These are phyloP conservation scores for Callaeas wilsoni DNA, from an alignment of 2,113 vertebrate species.

Conservation along the genomic window DNA sequence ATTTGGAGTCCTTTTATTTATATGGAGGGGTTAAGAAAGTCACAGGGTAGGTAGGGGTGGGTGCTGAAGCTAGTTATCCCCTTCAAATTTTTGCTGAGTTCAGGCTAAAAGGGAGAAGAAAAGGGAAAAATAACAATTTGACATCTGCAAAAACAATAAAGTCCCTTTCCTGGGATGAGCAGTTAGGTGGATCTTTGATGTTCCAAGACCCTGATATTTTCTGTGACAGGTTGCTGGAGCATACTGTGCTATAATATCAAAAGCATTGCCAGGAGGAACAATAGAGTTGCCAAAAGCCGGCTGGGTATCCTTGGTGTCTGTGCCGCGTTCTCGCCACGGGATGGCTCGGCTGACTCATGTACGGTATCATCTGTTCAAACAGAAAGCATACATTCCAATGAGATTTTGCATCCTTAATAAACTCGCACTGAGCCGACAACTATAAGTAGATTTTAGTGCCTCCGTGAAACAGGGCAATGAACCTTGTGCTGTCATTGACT, in stretches of 20 bases:
- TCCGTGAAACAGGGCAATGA: conserved; percentile 71
- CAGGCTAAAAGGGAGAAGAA: conserved; percentile 72
- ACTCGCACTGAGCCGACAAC: conserved; percentile 60
- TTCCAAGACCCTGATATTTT: conserved; percentile 80
- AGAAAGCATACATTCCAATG: conserved; percentile 78
- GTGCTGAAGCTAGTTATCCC: conserved; percentile 72
- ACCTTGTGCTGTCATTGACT: conserved; percentile 71
- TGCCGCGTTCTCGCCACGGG: conserved; percentile 87
- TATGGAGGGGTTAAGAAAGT: conserved; percentile 67
- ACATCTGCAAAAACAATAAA: conserved; percentile 88
- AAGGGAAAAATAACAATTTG: conserved; percentile 82
- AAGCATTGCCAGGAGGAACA: conserved; percentile 85
- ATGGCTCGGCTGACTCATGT: conserved; percentile 94
- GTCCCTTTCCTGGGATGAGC: conserved; percentile 81
- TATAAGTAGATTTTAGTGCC: conserved; percentile 63
- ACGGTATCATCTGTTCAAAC: conserved; percentile 91
- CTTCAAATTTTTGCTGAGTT: conserved; percentile 82
- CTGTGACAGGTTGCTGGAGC: conserved; percentile 71
- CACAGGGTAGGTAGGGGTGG: conserved; percentile 63
- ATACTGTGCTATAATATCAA: conserved; percentile 93
- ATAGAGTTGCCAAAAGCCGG: conserved; percentile 80
- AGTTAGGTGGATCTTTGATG: conserved; percentile 79
- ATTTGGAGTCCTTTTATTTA: conserved; percentile 80
- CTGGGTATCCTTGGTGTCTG: conserved; percentile 83
- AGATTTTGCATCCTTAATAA: conserved; percentile 73